Evolutionary conservation across 1,140 invertebrate genomes (phyloP), one percentile per base, ranked within the genome.

Genomic region (Battus philenor): DNA sequence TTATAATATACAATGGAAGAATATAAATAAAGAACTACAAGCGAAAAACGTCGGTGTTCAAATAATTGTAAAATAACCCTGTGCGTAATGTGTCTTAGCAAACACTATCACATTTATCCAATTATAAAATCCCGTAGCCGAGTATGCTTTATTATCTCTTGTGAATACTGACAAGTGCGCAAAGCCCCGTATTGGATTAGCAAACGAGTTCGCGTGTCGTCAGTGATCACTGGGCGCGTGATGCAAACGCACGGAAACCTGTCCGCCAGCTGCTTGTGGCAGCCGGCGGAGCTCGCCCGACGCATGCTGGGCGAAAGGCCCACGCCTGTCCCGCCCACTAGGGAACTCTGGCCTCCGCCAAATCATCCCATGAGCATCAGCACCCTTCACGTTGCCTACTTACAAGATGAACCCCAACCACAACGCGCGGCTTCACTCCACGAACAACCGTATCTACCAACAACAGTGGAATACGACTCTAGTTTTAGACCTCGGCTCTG

Each of bases 131-230:
- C 54, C 46, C 29, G 41, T 47, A 44, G 51, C 24, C 41, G 31
- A 50, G 44, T 54, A 49, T 41, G 47, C 48, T 64, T 59, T 63
- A 62, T 67, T 66, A 69, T 70, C 56, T 61, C 29, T 32, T 16
- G 33, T 33, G 80, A 84, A 80, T 46, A 68, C 80, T 47, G 39
- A 54, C 57, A 84, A 84, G 68, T 82, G 80, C 72, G 50, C 47
- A 51, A 78, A 68, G 60, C 76, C 64, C 53, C 48, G 61, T 74
- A 82, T 82, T 82, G 66, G 78, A 82, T 84, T 84, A 84, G 63
- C 50, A 47, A 43, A 48, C 41, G 36, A 59, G 54, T 55, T 54
- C 51, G 58, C 47, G 49, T 50, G 44, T 39, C 53, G 66, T 68
- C 67, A 82, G 76, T 81, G 50, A 58, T 55, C 59, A 61, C 49